Conservation (phyloP, 2,888 invertebrate genomes). For the Xestia c-nigrum region DNA sequence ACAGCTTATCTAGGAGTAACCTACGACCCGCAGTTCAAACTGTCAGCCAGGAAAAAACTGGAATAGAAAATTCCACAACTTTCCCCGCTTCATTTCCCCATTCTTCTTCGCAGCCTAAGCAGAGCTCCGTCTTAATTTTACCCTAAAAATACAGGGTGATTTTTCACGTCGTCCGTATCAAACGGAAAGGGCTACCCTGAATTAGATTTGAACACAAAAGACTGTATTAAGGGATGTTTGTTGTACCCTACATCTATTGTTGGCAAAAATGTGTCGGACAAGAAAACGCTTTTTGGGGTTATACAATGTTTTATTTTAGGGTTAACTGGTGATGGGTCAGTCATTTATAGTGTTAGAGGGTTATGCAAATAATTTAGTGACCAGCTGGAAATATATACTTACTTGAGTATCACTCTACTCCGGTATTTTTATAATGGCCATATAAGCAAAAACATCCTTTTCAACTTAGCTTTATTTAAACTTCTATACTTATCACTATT, state of each 20-base stretch:
- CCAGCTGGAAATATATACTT: neutral
- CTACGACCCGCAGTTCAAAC: neutral
- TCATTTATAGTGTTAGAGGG: conserved; percentile 24
- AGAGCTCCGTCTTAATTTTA: conserved; percentile 59
- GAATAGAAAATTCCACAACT: conserved; percentile 2
- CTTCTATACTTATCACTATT: too few relatives aligned
- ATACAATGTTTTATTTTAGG: conserved; percentile 53
- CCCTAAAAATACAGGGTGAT: conserved; percentile 55
- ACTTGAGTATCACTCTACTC: neutral
- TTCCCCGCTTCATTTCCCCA: conserved; percentile 25
- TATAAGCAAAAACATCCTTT: too few relatives aligned
- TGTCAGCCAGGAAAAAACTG: neutral
- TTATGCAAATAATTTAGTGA: conserved; percentile 20
- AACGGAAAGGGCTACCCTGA: conserved; percentile 60
- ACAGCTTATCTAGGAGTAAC: conserved; percentile 2
- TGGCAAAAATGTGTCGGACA: conserved; percentile 59
- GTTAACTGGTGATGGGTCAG: conserved; percentile 30
- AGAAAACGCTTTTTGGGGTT: conserved; percentile 64
- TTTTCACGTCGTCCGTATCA: conserved; percentile 61
- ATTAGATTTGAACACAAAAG: conserved; percentile 70
- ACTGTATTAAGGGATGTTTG: conserved; percentile 67
- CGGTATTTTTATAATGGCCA: neutral
- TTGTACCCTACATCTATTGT: conserved; percentile 61
- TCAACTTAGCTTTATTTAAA: too few relatives aligned
- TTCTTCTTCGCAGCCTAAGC: conserved; percentile 41